These are phyloP conservation scores for Ceyx melanurus DNA, from an alignment of 2,113 vertebrate species.

Conservation along the genomic window DNA sequence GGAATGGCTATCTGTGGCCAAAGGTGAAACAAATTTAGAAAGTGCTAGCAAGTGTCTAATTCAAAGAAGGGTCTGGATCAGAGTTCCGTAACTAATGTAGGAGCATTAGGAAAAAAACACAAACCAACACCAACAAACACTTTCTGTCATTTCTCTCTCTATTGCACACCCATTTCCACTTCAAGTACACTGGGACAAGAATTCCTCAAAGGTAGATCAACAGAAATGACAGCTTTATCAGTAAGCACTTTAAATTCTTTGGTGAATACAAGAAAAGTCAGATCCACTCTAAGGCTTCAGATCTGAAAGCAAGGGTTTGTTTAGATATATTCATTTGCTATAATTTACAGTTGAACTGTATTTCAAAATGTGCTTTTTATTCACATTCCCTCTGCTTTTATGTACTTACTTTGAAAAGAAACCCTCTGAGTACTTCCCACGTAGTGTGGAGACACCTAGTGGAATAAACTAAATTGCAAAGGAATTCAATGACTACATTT, in stretches of 20 bases:
- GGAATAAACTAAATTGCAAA: background rate
- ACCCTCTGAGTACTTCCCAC: background rate
- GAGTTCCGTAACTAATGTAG: background rate
- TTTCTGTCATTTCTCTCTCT: background rate
- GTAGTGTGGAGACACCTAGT: slow-evolving; percentile 71
- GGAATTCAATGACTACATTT: background rate
- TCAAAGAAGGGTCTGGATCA: background rate
- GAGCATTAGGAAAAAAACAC: background rate
- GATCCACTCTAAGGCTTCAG: background rate
- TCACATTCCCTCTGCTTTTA: background rate
- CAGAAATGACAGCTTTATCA: background rate
- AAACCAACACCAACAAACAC: no score
- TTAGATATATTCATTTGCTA: background rate
- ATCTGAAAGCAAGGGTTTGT: background rate
- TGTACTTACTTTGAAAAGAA: background rate
- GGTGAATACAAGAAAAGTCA: background rate
- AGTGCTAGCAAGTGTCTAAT: background rate
- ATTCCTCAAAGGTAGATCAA: background rate
- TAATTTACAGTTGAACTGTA: background rate
- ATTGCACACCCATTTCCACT: background rate
- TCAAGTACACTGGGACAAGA: background rate
- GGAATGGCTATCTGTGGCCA: background rate
- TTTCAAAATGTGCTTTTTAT: background rate
- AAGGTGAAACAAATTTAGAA: background rate
- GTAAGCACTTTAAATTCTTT: background rate